Conservation (phyloP, 2,113 vertebrate species). For the Corythaeola cristata region DNA sequence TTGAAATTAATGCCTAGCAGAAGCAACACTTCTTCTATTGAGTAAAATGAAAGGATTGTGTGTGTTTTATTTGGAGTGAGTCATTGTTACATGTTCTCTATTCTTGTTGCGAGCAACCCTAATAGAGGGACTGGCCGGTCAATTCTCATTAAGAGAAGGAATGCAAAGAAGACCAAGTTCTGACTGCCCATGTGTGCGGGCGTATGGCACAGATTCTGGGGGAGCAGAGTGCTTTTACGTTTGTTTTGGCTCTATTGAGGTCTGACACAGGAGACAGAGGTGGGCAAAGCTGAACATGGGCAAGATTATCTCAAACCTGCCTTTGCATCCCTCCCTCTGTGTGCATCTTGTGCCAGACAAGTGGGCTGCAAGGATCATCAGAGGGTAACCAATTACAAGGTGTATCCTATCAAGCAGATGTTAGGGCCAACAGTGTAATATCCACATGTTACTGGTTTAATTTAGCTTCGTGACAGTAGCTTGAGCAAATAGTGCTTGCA, state of each 20-base stretch:
- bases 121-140: background rate
- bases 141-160: background rate
- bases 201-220: background rate
- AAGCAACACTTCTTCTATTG: slow-evolving; percentile 32
- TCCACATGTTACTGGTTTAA: background rate
- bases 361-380: background rate
- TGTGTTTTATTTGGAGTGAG: slow-evolving; percentile 25
- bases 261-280: background rate
- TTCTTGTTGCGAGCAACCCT: background rate
- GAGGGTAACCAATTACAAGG: background rate
- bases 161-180: background rate
- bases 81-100: background rate
- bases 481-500: accelerated
- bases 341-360: accelerated
- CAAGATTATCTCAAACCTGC: background rate
- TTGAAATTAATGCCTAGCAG: slow-evolving; percentile 52
- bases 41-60: slow-evolving; percentile 29
- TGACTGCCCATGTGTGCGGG: background rate
- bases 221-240: background rate
- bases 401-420: background rate
- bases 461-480: background rate
- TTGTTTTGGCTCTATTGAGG: background rate
- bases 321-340: background rate
- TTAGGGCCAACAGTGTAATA: background rate
- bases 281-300: background rate